Percentiles rank a stretch among this genome's conserved stretches.
These are phyloP conservation scores for Drosophila ezoana DNA, from an alignment of 2,888 invertebrate genomes.

Conservation along the genomic window DNA sequence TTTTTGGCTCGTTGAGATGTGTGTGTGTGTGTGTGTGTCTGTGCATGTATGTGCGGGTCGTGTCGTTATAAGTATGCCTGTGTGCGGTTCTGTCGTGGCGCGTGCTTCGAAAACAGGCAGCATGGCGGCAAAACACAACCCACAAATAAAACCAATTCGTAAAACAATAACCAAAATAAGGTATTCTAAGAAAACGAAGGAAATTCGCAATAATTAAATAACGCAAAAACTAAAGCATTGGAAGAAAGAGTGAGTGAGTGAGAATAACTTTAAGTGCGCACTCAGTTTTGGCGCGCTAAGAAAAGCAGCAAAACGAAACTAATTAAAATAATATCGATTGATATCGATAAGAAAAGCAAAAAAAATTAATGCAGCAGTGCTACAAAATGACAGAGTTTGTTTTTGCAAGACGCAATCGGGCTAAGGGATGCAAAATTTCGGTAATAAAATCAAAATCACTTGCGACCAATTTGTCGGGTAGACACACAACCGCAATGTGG, in stretches of 20 bases:
- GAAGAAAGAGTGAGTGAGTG: not conserved
- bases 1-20: conserved; percentile 32
- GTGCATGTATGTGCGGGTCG: conserved; percentile 39
- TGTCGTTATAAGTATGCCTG: conserved; percentile 40
- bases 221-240: too few species aligned
- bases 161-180: not conserved
- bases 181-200: not conserved
- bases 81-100: conserved; percentile 69
- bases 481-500: conserved; percentile 69
- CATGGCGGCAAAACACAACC: conserved; percentile 48
- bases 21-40: conserved; percentile 26
- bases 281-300: not conserved
- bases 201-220: not conserved
- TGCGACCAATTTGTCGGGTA: conserved; percentile 59
- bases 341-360: not conserved
- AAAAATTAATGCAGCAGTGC: not conserved
- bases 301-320: not conserved
- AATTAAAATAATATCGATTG: conserved; percentile 3
- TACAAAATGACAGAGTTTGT: not conserved
- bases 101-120: conserved; percentile 75
- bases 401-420: not conserved
- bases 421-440: not conserved
- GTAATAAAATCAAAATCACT: conserved; percentile 4
- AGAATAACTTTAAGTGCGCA: conserved; percentile 2
- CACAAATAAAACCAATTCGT: conserved; percentile 41